Evolutionary conservation across 1,140 invertebrate species (phyloP), one percentile per base, ranked within the genome.

Genomic region (Drosophila nannoptera): DNA sequence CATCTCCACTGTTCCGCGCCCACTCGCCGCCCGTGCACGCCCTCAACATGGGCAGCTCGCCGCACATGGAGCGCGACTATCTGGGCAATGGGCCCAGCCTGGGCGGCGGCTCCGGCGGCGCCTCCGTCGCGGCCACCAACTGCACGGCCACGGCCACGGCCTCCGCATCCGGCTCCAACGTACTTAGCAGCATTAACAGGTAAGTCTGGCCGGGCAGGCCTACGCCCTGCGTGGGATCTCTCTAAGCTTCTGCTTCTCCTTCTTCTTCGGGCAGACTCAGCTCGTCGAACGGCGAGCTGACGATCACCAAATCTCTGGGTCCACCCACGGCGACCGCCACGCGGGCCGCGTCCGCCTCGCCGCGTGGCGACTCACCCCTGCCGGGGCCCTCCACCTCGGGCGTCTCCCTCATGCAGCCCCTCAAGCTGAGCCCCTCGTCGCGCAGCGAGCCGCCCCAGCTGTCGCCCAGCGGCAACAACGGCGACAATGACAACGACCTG

Each of bases 201-300:
- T 89, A 16, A 73, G 77, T 16, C 1, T 5, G 11, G 0, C 0
- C 2, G 0, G 0, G 4, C 5, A 14, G 14, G 3, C 6, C 5
- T n/a, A n/a, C n/a, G n/a, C 0, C 3, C 5, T 22, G 22, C 22
- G 22, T 0, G 1, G 0, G 0, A 7, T 6, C 5, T 0, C 2
- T 8, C 9, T 1, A 35, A 8, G 14, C 36, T 14, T 16, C 16
- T 43, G 8, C 32, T 16, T 0, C 48, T 16, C 5, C 4, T 42
- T 2, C 11, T 3, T 33, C n/a, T n/a, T n/a, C n/a, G n/a, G n/a
- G 12, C 6, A 93, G 94, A 91, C 91, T 95, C 67, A 92, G 94
- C 49, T 92, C 94, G 45, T 93, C 91, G 59, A 95, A 95, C 78
- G 94, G 94, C 14, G 95, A 95, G 90, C 92, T 95, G 45, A 95